Evolutionary conservation across 2,797 vertebrate species (phyloP), one percentile per base, ranked within the genome.

Genomic region (Mionectes olivaceus): DNA sequence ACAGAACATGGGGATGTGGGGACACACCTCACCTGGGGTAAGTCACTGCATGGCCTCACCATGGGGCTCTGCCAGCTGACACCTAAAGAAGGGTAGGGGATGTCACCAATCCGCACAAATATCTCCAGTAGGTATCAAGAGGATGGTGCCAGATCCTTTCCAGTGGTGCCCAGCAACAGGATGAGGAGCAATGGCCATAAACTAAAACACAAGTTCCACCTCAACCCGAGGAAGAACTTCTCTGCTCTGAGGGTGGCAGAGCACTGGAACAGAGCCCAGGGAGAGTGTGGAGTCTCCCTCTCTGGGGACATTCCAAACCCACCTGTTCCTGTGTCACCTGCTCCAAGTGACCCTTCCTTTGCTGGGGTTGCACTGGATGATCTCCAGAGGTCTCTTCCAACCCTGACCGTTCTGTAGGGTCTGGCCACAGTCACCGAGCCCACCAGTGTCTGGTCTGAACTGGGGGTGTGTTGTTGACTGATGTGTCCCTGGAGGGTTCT

Each of bases 11-110:
- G 75, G 50, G 49, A 27, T 18, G 27, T 1, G 17, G 59, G 61
- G 69, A 17, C 27, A 63, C 8, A 0, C 75, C 67, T 84, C 50
- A 39, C 21, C n/a, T 9, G 44, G 23, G 19, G 53, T 55, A 60
- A 80, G 71, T 37, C 44, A 12, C 22, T 1, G 1, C 61, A 13
- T 4, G 1, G 1, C 63, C 44, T 37, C 9, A 2, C 39, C 35
- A 35, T 27, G 39, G 63, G 56, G n/a, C 64, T 57, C 17, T 53
- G 77, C 64, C 57, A 37, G 74, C 27, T 49, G 24, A 21, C 39
- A 44, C 33, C 74, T 24, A 41, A 13, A 32, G 37, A 49, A 75
- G 39, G 41, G 61, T 11, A 46, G 61, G 32, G 30, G 16, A 46
- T 46, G 32, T 46, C 43, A 33, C 18, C 43, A 32, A 25, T 13